These are phyloP conservation scores for Aviceda subcristata DNA, from an alignment of 2,113 vertebrate species.

Conservation along the genomic window DNA sequence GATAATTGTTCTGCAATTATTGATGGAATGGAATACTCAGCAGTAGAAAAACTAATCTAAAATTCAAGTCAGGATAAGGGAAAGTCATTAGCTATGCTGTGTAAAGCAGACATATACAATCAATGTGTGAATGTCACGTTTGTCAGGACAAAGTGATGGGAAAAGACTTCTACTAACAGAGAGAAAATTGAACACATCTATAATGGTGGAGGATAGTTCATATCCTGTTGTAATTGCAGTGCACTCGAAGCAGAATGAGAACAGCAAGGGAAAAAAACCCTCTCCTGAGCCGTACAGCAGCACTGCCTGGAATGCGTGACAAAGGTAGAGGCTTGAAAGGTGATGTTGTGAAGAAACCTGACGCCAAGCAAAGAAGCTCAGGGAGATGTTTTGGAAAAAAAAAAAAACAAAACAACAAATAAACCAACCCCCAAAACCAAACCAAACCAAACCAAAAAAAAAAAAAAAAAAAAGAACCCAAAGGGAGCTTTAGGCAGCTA, in stretches of 20 bases:
- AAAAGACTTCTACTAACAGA: slow-evolving; percentile 54
- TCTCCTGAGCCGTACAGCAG: slow-evolving; percentile 6
- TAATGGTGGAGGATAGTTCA: slow-evolving; percentile 54
- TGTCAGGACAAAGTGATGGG: slow-evolving; percentile 61
- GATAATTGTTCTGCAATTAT: slow-evolving; percentile 48
- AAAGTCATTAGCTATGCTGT: slow-evolving; percentile 60
- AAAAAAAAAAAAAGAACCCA: background rate
- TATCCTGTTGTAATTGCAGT: slow-evolving; percentile 48
- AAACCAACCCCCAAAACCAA: too few relatives aligned
- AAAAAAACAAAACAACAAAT: background rate
- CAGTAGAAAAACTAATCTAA: slow-evolving; percentile 31
- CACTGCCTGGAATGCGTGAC: background rate
- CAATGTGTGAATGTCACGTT: slow-evolving; percentile 62
- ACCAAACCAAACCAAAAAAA: too few relatives aligned
- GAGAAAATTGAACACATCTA: slow-evolving; percentile 63
- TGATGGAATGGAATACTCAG: slow-evolving; percentile 13
- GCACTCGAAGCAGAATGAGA: slow-evolving; percentile 26
- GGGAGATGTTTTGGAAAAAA: background rate
- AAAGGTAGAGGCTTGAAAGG: slow-evolving; percentile 20
- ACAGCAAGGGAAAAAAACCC: background rate
- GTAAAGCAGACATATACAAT: slow-evolving; percentile 56
- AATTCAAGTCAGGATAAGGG: slow-evolving; percentile 49
- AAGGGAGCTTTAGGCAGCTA: background rate
- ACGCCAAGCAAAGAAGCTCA: background rate
- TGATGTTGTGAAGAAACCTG: background rate